Percentiles rank a stretch among this genome's conserved stretches.
Conservation (phyloP, 2,888 invertebrate genomes). For the Aplocera efformata region DNA sequence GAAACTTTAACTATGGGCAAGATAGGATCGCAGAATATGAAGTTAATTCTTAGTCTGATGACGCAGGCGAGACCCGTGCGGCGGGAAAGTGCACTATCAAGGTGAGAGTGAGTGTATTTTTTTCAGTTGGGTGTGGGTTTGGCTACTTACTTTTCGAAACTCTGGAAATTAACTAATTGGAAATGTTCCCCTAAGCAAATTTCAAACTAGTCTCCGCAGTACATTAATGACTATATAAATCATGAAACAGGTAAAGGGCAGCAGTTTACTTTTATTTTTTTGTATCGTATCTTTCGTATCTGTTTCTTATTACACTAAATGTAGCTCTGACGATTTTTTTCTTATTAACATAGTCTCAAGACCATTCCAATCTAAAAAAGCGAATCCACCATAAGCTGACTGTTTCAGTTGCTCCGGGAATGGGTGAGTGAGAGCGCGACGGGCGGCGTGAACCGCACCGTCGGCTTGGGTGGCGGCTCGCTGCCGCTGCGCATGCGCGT, state of each 20-base stretch:
- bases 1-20: conserved; percentile 96
- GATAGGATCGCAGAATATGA: conserved; percentile 95
- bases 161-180: too few relatives aligned
- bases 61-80: conserved; percentile 85
- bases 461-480: conserved; percentile 85
- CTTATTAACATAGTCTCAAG: too few relatives aligned
- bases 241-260: too few relatives aligned
- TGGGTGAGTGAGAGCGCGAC: conserved; percentile 84
- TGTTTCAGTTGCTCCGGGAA: conserved; percentile 85
- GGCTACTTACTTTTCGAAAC: too few relatives aligned
- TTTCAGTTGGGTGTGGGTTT: background rate
- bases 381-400: background rate
- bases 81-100: conserved; percentile 92
- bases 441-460: conserved; percentile 78
- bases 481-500: conserved; percentile 89
- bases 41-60: conserved; percentile 92
- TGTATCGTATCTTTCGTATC: too few relatives aligned
- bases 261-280: too few relatives aligned
- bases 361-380: background rate
- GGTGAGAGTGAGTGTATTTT: conserved; percentile 56
- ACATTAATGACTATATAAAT: too few relatives aligned
- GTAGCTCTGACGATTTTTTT: too few relatives aligned
- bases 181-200: too few relatives aligned
- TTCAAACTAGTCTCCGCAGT: too few relatives aligned
- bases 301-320: too few relatives aligned